phyloP scores from a whole-genome alignment of 2,113 vertebrate genomes.

The Herpailurus yagouaroundi region DNA sequence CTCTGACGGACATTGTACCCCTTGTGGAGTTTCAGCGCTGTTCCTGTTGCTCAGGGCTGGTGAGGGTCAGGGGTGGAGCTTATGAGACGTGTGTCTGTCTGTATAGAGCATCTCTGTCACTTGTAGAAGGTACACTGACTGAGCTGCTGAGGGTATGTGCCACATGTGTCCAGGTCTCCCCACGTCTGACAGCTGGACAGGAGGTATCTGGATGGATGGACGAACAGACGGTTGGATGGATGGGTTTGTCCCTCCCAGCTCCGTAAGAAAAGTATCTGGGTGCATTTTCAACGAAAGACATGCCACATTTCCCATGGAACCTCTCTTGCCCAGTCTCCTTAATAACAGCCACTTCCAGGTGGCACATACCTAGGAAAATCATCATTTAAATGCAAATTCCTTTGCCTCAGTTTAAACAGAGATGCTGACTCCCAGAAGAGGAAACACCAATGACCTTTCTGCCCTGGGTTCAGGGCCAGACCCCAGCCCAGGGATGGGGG shows the following conservation, averaged over 20 bases:
- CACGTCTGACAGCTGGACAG: neutral
- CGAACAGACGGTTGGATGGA: neutral
- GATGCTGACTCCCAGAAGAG: neutral
- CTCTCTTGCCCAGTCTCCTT: neutral
- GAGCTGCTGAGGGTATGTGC: neutral
- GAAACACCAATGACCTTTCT: neutral
- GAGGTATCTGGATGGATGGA: neutral
- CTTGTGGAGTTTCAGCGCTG: neutral
- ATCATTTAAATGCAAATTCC: neutral
- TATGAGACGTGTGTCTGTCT: neutral
- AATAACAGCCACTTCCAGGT: neutral
- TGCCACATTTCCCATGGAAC: neutral
- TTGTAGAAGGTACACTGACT: rapidly evolving
- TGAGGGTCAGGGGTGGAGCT: neutral
- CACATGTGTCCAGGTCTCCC: neutral
- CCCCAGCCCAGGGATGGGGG: rapidly evolving
- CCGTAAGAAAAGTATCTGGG: neutral
- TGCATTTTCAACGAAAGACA: neutral
- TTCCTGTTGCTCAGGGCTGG: neutral
- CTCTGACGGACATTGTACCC: neutral
- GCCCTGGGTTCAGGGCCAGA: neutral
- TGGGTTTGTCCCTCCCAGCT: neutral
- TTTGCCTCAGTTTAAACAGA: neutral
- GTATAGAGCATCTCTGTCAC: neutral
- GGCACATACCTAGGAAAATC: neutral